Evolutionary conservation across 2,888 invertebrate genomes (phyloP), one percentile per base, ranked within the genome.

Genomic region (Thereva unica): DNA sequence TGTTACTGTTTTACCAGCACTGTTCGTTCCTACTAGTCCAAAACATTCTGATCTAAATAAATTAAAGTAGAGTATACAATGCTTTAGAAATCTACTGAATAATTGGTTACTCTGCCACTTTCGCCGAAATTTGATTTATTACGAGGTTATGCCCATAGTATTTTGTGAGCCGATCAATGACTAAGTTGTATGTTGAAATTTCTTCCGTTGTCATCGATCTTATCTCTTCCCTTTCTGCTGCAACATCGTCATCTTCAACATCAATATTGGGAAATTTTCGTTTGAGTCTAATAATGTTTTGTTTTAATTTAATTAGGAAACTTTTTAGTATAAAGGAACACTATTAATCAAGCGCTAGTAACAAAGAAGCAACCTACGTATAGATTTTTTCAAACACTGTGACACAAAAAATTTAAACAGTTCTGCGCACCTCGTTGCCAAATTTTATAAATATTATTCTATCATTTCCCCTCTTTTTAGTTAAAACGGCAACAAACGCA

Each of bases 1-100:
- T 0, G 95, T 94, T 1, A 89, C 88, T 0, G 92, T 93, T 79
- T 93, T 94, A 0, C 93, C 93, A 3, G 93, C 93, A 8, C 94
- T 93, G 77, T 94, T 93, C 0, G 92, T 88, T 0, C 93, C 92
- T 56, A 93, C 81, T 49, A 93, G 79, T 1, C 93, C 93, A 75
- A 93, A 93, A 75, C 92, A 92, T 80, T 93, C 93, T 7, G 85
- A 85, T 67, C 87, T 78, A 12, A 7, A 49, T 23, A 23, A 23
- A 2, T 38, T 35, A 55, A 42, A 63, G 35, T 49, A 40, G 8
- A 37, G 2, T 35, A 35, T n/a, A 0, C 8, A 55, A 23, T 23
- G 2, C 2, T 23, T 23, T 23, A 23, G 23, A 2, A 23, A 23
- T 23, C 2, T 2, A 2, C 23, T 23, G 23, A 23, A 23, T 23